A percentile compares a stretch with the other conserved stretches of the same genome.
Conservation (phyloP, 1,140 invertebrate species). For the Hetaerina americana region DNA sequence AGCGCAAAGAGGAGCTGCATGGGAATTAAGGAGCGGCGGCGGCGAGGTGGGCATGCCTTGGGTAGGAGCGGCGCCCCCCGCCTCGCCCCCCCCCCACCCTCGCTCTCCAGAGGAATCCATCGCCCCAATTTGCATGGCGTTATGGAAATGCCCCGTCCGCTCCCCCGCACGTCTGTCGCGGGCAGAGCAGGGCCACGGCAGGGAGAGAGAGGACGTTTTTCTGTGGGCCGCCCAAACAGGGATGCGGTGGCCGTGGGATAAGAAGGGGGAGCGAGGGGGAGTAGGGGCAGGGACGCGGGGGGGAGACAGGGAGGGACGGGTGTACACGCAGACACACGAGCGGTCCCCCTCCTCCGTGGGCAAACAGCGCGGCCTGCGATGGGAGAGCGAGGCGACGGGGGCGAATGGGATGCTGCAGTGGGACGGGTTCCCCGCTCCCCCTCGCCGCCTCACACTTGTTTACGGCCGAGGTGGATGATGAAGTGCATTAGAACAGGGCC, state of each 20-base stretch:
- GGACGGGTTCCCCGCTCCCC: background rate
- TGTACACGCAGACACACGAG: background rate
- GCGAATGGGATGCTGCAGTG: background rate
- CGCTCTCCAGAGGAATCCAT: no score
- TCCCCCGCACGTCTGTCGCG: no score
- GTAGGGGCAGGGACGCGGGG: no score
- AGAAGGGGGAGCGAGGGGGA: no score
- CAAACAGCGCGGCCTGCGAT: no score
- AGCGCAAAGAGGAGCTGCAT: no score
- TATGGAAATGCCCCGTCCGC: background rate
- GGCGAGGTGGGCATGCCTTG: no score
- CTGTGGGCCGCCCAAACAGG: background rate
- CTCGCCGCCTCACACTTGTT: background rate
- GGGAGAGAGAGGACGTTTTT: background rate
- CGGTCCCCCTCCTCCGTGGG: no score
- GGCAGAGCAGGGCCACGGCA: background rate
- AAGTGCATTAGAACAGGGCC: background rate
- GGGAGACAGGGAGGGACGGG: background rate
- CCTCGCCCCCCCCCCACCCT: no score
- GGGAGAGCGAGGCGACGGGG: background rate
- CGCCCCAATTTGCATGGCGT: background rate
- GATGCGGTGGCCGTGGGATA: background rate
- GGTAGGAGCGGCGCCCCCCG: background rate
- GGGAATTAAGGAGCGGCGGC: no score
- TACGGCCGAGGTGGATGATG: background rate